phyloP scores from a whole-genome alignment of 1,140 invertebrate genomes.

The Drosophila azteca region DNA sequence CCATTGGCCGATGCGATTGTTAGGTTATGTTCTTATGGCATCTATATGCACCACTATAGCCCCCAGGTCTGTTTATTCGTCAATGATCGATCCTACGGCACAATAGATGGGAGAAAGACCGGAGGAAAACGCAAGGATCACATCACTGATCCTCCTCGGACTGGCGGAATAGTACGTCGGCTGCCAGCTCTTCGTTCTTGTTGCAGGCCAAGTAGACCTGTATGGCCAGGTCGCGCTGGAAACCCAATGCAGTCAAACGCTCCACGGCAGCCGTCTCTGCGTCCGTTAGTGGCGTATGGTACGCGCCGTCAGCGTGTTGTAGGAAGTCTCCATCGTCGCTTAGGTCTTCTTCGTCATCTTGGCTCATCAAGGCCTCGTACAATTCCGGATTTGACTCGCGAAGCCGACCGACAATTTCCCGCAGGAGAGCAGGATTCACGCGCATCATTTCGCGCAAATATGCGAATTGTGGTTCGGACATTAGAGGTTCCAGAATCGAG shows the following conservation, averaged over 20 bases:
- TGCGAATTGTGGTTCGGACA: slow-evolving; percentile 40
- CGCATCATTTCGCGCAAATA: slow-evolving; percentile 62
- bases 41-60: slow-evolving; percentile 38
- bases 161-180: slow-evolving; percentile 66
- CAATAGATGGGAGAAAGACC: slow-evolving; percentile 2
- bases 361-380: slow-evolving; percentile 51
- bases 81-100: not conserved
- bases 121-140: too few species aligned
- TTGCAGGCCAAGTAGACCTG: slow-evolving; percentile 73
- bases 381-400: slow-evolving; percentile 47
- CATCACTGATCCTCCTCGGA: slow-evolving; percentile 51
- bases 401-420: slow-evolving; percentile 45
- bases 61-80: slow-evolving; percentile 35
- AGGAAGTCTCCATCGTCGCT: not conserved
- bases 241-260: slow-evolving; percentile 67
- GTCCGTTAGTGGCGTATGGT: slow-evolving; percentile 19
- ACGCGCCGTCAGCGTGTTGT: not conserved
- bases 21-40: slow-evolving; percentile 64
- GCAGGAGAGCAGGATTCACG: slow-evolving; percentile 53
- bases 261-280: slow-evolving; percentile 60
- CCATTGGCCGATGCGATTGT: slow-evolving; percentile 32
- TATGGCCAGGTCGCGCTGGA: slow-evolving; percentile 54
- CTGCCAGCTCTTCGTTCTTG: slow-evolving; percentile 70
- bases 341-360: not conserved
- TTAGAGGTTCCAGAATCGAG: slow-evolving; percentile 22